Percentiles rank a stretch among this genome's conserved stretches.
Conservation (phyloP, 2,113 vertebrate genomes). For the Dromaius novaehollandiae region DNA sequence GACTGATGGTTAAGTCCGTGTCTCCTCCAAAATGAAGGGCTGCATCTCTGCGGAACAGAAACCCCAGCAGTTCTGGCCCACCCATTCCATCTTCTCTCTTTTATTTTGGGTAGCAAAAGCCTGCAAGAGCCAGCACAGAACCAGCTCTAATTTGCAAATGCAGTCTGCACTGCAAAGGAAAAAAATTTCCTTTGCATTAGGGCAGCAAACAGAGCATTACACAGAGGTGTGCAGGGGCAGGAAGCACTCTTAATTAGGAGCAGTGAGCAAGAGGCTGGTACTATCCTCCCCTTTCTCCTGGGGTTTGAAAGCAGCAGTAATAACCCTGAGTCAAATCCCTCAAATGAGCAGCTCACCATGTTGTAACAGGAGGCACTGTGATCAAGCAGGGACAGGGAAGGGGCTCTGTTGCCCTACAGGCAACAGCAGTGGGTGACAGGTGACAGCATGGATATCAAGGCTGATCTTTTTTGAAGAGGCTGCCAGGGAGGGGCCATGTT, state of each 20-base stretch:
- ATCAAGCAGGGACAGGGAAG: not conserved
- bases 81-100: not conserved
- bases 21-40: not conserved
- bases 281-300: not conserved
- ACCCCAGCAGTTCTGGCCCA: not conserved
- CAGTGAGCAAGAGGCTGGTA: not conserved
- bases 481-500: not conserved
- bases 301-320: not conserved
- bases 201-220: not conserved
- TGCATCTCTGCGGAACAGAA: not conserved
- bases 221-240: not conserved
- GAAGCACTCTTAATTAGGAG: not conserved
- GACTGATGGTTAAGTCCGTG: not conserved
- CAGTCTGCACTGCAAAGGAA: not conserved
- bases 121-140: not conserved
- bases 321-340: not conserved
- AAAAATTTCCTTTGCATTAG: not conserved
- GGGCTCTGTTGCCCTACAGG: fast-evolving
- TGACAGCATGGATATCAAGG: not conserved
- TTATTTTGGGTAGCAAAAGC: not conserved
- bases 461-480: not conserved
- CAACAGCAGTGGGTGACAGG: not conserved
- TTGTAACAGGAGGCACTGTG: not conserved
- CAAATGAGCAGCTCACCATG: not conserved
- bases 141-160: not conserved